Base-by-base conservation (phyloP, 2,888 invertebrate genomes). In the Clepsis dumicolana region DNA sequence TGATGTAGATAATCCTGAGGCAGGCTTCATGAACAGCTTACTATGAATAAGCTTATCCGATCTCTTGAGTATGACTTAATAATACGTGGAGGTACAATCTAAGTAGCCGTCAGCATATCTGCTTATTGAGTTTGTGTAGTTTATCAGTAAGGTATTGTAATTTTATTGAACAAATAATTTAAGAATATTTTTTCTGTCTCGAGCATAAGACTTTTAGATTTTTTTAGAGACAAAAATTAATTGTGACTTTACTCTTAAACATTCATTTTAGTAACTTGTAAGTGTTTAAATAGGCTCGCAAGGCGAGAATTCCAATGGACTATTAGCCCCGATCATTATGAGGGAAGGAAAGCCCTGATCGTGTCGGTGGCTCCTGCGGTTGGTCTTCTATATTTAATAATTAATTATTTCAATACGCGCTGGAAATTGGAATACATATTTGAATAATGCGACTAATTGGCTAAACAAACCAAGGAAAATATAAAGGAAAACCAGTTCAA, bases 1-100 rank as follows among this genome's bases (percentile, higher is more conserved):
- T 68, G 65, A 71, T 61, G 64, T 59, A 65, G 67, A 70, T 72
- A 69, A 72, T 72, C 72, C 65, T 14, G 41, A 12, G 68, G 63
- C 63, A 32, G 63, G 70, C 59, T 68, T 64, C 67, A 61, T 64
- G 48, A 18, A 48, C 21, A 52, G 67, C 57, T 60, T 38, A 56
- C 64, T 60, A 53, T 54, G 50, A 50, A 41, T 38, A 35, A n/a
- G 38, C 59, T 71, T 64, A 71, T 67, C 64, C 60, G 59, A 64
- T 64, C 57, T 68, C 52, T 32, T 24, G 16, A 41, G 27, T 24
- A 38, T 41, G 27, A 35, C 62, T 62, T 41, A 12, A 35, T 32
- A 59, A 38, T 25, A 59, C 29, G 16, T 27, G 21, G 7, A 56
- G 38, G 29, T 38, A 59, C 18, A 53, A 60, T 53, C 18, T 35